Percentiles rank a stretch among this genome's conserved stretches.
Evolutionary conservation across 2,888 invertebrate species (phyloP).

Genomic region (Drosophila macrothrix): DNA sequence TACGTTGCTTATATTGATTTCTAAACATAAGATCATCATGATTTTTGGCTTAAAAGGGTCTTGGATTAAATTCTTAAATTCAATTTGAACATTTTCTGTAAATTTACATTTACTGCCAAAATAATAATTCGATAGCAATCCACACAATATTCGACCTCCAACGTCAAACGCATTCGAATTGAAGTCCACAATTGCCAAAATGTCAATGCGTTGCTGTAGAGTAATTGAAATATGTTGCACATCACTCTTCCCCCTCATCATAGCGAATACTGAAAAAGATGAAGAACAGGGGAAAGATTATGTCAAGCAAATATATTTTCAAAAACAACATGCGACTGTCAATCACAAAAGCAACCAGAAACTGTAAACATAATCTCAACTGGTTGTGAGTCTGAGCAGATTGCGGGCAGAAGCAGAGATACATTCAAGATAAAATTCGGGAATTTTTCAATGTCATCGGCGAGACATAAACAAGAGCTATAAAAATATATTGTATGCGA

Average conservation of each 20-base stretch:
- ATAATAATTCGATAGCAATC: constrained; percentile 35
- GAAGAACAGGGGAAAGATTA: constrained; percentile 2
- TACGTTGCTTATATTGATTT: background rate
- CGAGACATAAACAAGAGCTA: constrained; percentile 58
- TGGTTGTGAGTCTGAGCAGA: constrained; percentile 20
- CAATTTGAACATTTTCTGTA: background rate
- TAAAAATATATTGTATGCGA: constrained; percentile 21
- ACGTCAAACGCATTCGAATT: constrained; percentile 36
- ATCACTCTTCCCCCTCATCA: background rate
- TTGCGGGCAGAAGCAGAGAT: constrained; percentile 11
- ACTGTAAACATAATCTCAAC: constrained; percentile 57
- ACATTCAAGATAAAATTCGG: constrained; percentile 23
- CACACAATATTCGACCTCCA: constrained; percentile 34
- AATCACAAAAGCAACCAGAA: constrained; percentile 49
- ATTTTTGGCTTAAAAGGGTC: background rate
- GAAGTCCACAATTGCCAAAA: constrained; percentile 47
- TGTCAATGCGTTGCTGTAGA: constrained; percentile 38
- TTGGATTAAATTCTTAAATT: background rate
- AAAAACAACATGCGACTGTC: constrained; percentile 47
- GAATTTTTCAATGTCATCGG: constrained; percentile 51
- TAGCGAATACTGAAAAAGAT: background rate
- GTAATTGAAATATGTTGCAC: constrained; percentile 12
- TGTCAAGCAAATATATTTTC: constrained; percentile 25
- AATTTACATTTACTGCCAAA: background rate
- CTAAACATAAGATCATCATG: background rate